A percentile compares a stretch with the other conserved stretches of the same genome.
Evolutionary conservation across 2,113 vertebrate genomes (phyloP).

Genomic region (Lycaon pictus): DNA sequence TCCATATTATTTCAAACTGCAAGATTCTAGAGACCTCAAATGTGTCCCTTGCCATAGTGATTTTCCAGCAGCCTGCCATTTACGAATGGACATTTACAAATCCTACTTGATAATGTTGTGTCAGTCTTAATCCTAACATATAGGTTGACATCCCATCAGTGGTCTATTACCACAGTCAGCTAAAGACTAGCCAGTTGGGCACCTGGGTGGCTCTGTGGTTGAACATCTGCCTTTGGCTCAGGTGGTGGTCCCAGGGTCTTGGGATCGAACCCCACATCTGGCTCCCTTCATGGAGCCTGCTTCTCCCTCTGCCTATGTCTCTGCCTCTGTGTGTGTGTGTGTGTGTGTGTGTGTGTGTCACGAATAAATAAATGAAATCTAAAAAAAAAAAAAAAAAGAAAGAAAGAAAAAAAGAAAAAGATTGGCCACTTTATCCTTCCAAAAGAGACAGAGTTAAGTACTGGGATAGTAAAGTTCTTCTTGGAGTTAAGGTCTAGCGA

Average conservation of each 20-base stretch:
- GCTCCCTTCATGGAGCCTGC: too few relatives aligned
- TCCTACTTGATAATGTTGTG: background rate
- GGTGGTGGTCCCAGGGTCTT: too few relatives aligned
- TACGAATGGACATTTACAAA: background rate
- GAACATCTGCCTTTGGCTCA: too few relatives aligned
- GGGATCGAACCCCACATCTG: too few relatives aligned
- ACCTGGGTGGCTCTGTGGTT: too few relatives aligned
- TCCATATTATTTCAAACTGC: background rate
- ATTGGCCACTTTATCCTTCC: background rate
- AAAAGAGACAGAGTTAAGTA: background rate
- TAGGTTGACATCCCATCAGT: background rate
- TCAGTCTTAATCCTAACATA: background rate
- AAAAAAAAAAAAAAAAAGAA: background rate
- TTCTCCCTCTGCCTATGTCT: too few relatives aligned
- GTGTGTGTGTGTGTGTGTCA: too few relatives aligned
- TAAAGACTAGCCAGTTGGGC: background rate
- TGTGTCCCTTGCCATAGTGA: background rate
- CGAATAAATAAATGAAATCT: too few relatives aligned
- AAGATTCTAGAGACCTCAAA: background rate
- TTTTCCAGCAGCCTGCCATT: background rate
- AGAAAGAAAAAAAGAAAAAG: background rate
- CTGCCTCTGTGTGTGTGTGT: too few relatives aligned
- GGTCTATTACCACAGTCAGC: background rate
- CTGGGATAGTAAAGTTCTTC: background rate
- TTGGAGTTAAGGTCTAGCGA: background rate